Evolutionary conservation across 2,113 vertebrate genomes (phyloP).

Genomic region (Nestor notabilis): DNA sequence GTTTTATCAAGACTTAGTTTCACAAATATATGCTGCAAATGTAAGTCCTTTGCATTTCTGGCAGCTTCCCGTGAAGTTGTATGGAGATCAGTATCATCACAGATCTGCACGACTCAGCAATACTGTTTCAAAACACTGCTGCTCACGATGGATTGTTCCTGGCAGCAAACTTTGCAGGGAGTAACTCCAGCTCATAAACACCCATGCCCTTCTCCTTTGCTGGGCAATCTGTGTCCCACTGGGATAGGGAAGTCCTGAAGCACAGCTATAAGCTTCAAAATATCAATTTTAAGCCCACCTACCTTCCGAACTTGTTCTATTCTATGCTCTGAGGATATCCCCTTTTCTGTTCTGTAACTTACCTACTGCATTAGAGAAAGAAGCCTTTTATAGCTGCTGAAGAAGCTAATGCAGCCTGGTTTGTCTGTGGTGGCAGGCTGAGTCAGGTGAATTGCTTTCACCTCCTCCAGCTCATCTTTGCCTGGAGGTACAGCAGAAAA

Average conservation of each 20-base stretch:
- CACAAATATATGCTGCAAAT: not conserved
- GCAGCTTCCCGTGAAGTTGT: not conserved
- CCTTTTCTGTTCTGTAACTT: not conserved
- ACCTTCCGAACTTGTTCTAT: not conserved
- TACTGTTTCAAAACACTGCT: constrained; percentile 25
- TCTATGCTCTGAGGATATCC: not conserved
- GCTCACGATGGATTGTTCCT: not conserved
- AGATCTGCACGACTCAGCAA: not conserved
- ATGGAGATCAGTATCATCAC: not conserved
- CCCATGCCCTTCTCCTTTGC: not conserved
- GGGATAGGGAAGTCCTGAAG: not conserved
- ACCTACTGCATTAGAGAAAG: not conserved
- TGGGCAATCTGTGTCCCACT: not conserved
- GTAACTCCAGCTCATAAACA: constrained; percentile 10
- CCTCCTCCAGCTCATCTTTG: not conserved
- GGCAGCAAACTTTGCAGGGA: constrained; percentile 3
- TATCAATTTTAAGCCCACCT: not conserved
- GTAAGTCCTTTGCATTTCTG: not conserved
- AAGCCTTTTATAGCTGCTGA: not conserved
- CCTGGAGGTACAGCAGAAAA: not conserved
- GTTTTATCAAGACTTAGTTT: not conserved
- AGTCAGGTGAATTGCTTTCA: not conserved
- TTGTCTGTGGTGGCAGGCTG: not conserved
- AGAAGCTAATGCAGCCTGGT: not conserved
- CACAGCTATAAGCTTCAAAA: not conserved